Evolutionary conservation across 2,888 invertebrate species (phyloP).

Genomic region (Sepiola atlantica): DNA sequence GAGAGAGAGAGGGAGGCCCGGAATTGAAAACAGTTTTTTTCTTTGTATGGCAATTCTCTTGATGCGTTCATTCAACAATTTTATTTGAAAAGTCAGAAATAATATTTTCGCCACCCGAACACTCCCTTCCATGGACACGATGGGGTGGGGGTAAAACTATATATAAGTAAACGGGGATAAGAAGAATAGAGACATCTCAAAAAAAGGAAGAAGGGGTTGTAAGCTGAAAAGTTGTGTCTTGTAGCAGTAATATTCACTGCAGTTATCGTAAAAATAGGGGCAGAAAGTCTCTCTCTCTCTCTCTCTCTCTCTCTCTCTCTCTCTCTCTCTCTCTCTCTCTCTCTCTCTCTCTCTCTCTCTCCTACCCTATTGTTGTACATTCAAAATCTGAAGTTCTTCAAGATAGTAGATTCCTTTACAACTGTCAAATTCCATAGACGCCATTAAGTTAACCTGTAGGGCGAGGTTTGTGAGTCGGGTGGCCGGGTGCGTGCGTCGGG

Average conservation of each 20-base stretch:
- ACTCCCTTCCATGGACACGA: not conserved
- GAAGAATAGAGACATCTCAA: not conserved
- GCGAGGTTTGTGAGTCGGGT: not conserved
- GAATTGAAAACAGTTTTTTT: not conserved
- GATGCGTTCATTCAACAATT: not conserved
- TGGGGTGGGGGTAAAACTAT: not conserved
- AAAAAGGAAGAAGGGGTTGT: not conserved
- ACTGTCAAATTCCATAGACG: slow-evolving; percentile 10
- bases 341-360: not conserved
- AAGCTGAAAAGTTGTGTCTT: not conserved
- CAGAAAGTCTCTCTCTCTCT: not conserved
- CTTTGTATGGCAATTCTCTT: not conserved
- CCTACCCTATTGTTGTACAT: no score
- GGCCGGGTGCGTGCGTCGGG: not conserved
- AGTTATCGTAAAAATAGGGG: not conserved
- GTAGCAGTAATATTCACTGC: not conserved
- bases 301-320: not conserved
- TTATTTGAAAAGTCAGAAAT: not conserved
- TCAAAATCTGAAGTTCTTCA: not conserved
- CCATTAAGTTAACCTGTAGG: not conserved
- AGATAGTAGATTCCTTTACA: not conserved
- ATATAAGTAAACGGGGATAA: not conserved
- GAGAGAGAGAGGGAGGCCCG: not conserved
- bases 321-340: not conserved
- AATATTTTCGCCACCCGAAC: not conserved